These are phyloP conservation scores for Cyclina sinensis DNA, from an alignment of 1,140 invertebrate genomes.

Conservation along the genomic window DNA sequence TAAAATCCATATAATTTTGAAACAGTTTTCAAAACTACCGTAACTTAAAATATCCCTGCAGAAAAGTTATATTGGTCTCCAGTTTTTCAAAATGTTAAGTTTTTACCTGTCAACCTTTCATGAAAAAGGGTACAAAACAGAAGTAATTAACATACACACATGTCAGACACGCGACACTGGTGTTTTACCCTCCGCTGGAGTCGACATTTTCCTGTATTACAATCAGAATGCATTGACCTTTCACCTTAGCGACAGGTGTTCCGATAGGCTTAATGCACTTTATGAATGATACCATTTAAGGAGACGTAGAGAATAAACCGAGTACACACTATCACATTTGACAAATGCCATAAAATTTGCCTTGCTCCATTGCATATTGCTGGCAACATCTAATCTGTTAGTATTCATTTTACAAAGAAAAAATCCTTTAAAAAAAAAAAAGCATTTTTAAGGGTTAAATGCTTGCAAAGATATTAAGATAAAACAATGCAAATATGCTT, in stretches of 20 bases:
- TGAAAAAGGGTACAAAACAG: background rate
- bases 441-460: no score
- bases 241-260: conserved; percentile 56
- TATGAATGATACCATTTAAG: conserved; percentile 14
- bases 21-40: no score
- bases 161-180: conserved; percentile 36
- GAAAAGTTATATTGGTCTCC: no score
- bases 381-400: background rate
- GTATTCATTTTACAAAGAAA: no score
- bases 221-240: conserved; percentile 32
- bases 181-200: background rate
- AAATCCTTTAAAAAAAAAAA: no score
- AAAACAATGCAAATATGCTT: no score
- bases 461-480: no score
- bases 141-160: background rate
- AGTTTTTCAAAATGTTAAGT: background rate
- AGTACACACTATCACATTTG: background rate
- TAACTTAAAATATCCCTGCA: no score
- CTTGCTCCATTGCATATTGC: background rate
- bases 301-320: background rate
- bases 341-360: background rate
- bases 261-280: background rate
- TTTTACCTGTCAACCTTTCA: background rate
- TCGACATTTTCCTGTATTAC: conserved; percentile 1
- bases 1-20: no score